phyloP scores from a whole-genome alignment of 2,797 vertebrate species.

The Mormyrus proboscirostris region DNA sequence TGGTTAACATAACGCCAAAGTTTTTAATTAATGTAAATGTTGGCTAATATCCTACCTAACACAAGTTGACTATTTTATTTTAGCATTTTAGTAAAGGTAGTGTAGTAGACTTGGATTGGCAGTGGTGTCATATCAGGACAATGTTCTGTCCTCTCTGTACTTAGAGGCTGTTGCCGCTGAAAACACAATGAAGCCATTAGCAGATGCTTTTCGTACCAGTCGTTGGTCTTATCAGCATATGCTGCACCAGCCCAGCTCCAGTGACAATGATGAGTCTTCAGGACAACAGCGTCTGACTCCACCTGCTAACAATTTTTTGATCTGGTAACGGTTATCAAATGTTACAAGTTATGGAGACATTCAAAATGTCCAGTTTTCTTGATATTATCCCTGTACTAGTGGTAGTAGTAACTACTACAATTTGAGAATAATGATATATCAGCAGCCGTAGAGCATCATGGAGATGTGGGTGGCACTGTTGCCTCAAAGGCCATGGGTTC shows the following conservation, averaged over 20 bases:
- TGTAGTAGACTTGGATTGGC: background rate
- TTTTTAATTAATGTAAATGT: background rate
- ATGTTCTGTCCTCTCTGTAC: background rate
- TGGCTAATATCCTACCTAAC: background rate
- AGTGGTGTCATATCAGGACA: background rate
- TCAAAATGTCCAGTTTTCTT: background rate
- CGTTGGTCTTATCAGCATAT: background rate
- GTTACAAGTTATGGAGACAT: background rate
- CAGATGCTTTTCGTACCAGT: background rate
- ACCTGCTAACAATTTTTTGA: background rate
- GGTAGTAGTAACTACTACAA: background rate
- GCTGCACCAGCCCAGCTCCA: background rate
- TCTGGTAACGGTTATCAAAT: background rate
- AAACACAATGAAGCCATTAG: constrained; percentile 7
- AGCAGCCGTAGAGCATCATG: background rate
- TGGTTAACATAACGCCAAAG: background rate
- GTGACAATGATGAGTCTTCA: background rate
- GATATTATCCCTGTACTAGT: background rate
- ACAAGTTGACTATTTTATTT: background rate
- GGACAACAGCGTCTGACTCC: background rate
- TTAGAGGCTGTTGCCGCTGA: background rate
- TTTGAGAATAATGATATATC: background rate
- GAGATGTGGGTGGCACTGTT: background rate
- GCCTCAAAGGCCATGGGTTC: background rate
- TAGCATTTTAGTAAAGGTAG: background rate